phyloP scores from a whole-genome alignment of 2,888 invertebrate species.

The Dioctria rufipes region DNA sequence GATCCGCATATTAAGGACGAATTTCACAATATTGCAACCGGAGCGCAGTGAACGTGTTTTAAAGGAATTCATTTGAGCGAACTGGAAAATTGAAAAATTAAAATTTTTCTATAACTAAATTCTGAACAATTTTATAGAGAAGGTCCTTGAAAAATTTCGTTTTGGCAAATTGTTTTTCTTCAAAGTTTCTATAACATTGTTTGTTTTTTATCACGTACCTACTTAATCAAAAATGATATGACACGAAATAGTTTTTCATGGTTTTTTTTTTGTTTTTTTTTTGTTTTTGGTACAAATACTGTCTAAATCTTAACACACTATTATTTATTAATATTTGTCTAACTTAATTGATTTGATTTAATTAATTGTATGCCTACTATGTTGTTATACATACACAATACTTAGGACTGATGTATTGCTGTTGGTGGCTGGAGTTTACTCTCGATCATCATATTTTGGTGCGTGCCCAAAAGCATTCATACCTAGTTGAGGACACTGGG shows the following conservation, averaged over 20 bases:
- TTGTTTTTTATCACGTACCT: neutral
- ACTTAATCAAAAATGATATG: slow-evolving; percentile 47
- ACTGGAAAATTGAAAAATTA: too few species aligned
- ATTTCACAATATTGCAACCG: too few species aligned
- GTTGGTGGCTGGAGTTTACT: slow-evolving; percentile 61
- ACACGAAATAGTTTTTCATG: slow-evolving; percentile 34
- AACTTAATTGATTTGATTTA: slow-evolving; percentile 23
- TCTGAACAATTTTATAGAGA: too few species aligned
- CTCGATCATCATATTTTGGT: slow-evolving; percentile 64
- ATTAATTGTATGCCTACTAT: neutral
- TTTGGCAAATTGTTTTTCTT: neutral
- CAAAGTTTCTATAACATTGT: too few species aligned
- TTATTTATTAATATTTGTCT: slow-evolving; percentile 4
- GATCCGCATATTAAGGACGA: too few species aligned
- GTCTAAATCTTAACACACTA: slow-evolving; percentile 31
- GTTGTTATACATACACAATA: neutral
- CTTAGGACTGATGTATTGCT: neutral
- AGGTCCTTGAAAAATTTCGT: neutral
- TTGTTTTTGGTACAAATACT: slow-evolving; percentile 54
- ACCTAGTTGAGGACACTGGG: slow-evolving; percentile 65
- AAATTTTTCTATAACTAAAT: too few species aligned
- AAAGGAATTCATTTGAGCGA: too few species aligned
- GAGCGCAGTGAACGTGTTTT: too few species aligned
- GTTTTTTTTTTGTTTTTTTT: too few species aligned
- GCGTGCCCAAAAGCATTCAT: slow-evolving; percentile 69